Percentiles rank a stretch among this genome's conserved stretches.
phyloP scores from a whole-genome alignment of 2,888 invertebrate species.

The Diaperis boleti region DNA sequence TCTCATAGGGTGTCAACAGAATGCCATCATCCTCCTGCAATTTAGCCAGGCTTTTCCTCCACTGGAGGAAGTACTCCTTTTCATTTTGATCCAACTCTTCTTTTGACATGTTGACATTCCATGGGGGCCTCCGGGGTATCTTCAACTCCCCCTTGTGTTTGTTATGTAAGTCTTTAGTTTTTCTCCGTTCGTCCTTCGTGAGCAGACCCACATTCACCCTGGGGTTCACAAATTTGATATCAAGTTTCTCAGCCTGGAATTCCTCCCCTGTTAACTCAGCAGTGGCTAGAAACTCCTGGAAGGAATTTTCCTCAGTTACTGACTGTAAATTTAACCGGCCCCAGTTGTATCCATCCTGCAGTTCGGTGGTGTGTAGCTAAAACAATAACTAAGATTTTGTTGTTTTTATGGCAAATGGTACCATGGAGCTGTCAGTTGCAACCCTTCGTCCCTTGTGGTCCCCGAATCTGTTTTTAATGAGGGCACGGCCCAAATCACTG shows the following conservation, averaged over 20 bases:
- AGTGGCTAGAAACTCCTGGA: slow-evolving; percentile 95
- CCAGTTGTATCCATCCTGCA: slow-evolving; percentile 94
- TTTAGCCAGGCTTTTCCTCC: slow-evolving; percentile 86
- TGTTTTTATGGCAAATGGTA: slow-evolving; percentile 62
- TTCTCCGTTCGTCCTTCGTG: slow-evolving; percentile 70
- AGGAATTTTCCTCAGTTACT: slow-evolving; percentile 94
- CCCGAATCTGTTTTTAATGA: slow-evolving; percentile 83
- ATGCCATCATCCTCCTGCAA: slow-evolving; percentile 85
- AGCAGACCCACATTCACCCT: slow-evolving; percentile 73
- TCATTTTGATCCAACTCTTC: slow-evolving; percentile 86
- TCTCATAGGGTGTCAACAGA: slow-evolving; percentile 95
- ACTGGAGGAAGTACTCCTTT: slow-evolving; percentile 86
- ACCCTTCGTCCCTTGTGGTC: slow-evolving; percentile 73
- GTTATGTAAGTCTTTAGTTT: slow-evolving; percentile 69
- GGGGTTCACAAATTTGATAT: slow-evolving; percentile 81
- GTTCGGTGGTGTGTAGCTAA: slow-evolving; percentile 86
- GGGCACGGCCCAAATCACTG: slow-evolving; percentile 73
- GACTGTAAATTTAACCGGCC: slow-evolving; percentile 90
- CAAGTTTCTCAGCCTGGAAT: slow-evolving; percentile 91
- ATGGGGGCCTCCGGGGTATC: slow-evolving; percentile 90
- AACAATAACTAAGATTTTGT: slow-evolving; percentile 40
- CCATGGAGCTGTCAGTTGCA: slow-evolving; percentile 81
- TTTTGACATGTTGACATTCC: slow-evolving; percentile 80
- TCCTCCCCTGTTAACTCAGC: slow-evolving; percentile 95
- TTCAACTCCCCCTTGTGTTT: slow-evolving; percentile 75